Evolutionary conservation across 2,888 invertebrate species (phyloP), one percentile per base, ranked within the genome.

Genomic region (Meteorus colon): DNA sequence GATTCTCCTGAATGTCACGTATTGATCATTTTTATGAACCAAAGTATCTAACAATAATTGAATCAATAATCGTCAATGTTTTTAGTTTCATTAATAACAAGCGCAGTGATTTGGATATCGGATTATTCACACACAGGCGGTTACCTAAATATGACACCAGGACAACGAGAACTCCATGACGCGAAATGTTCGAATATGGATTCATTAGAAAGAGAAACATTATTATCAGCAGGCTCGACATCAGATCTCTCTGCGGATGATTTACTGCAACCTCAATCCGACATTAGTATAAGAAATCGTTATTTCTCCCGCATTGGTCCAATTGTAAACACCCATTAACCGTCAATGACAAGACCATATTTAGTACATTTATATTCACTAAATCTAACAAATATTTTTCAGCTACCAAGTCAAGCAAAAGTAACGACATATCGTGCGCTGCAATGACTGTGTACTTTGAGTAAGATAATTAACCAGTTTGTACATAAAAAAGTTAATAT

Each of bases 31-130:
- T 41, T 4, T 37, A 60, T 48, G n/a, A 60, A 29, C 31, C 37
- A 5, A 29, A 62, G 34, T 51, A 24, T 69, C 5, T 24, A 27
- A 55, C 51, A 19, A 59, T 51, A 71, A 76, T 77, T 83, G 84
- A 84, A 78, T n/a, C 37, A 37, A 37, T 14, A 14, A 45, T 66
- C 4, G 60, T 65, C 10, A 19, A 14, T 45, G 19, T n/a, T 24
- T 89, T 81, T 85, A 95, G 96, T 95, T 86, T 93, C 96, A 0
- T 89, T 97, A 74, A 89, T 95, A 80, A 92, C 94, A n/a, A 94
- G 94, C 16, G 91, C 95, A 67, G 89, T 93, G 16, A 93, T 97
- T 80, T 96, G 94, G 92, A 91, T 95, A 37, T 90, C 94, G 79
- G 95, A 97, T 87, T 91, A 92, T n/a, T 81, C 84, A 24, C 92